Base-by-base conservation (phyloP, 2,797 vertebrate genomes). In the Oreochromis mossambicus region DNA sequence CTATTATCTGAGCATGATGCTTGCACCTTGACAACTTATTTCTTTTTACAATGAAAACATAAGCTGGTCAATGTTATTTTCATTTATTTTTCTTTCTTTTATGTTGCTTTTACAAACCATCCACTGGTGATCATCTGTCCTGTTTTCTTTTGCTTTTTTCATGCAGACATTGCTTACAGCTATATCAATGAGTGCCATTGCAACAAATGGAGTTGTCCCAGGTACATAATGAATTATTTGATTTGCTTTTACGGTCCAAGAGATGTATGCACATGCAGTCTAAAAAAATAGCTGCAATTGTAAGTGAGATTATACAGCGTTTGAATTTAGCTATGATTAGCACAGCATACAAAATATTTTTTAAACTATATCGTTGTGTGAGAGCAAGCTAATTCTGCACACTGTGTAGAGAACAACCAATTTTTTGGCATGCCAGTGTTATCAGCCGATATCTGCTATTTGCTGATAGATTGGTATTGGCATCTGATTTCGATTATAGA, bases 121-220 rank as follows among this genome's bases (percentile, higher is more conserved):
- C 58, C 15, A 21, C 29, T 36, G 36, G 3, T 52, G n/a, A 70
- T 85, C 50, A 2, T 4, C 11, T 26, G 4, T 63, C 4, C 5
- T 81, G 14, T 86, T n/a, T 79, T 63, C 19, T 63, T 63, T n/a
- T 63, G 58, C 32, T 63, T 14, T 90, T 32, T 87, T 19, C 61
- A 88, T 14, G 24, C 95, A 99, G 98, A 99, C 98, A 0, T 95
- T 99, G 95, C 95, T 99, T 89, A 99, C 98, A 0, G 97, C 98
- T 55, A 99, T 99, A 94, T 99, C 98, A 55, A 99, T 99, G 98
- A 99, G 98, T 6, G 98, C 98, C 36, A 99, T 99, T 52, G 98
- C 98, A 81, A 99, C 98, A 86, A 99, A 99, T 4, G 98, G 98
- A 56, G 97, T 99, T 3, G 98, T 99, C 63, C 98, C 98, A 97